Base-by-base conservation (phyloP, 2,888 invertebrate species). In the Cerceris rybyensis region DNA sequence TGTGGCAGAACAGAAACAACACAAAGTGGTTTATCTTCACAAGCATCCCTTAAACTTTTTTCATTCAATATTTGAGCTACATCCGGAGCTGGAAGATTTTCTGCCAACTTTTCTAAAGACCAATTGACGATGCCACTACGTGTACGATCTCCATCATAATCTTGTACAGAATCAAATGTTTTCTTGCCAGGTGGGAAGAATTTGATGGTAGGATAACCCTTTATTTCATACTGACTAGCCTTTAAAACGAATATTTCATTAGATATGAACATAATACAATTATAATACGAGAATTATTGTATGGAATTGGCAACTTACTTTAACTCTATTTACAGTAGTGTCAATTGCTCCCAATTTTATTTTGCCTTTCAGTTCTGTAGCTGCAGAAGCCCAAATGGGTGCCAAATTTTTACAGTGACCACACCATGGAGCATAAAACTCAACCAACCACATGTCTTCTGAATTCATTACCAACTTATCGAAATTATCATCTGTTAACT, bases 361-460 rank as follows among this genome's bases (percentile, higher is more conserved):
- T 94, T 99, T 99, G 88, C 99, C 99, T 93, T 98, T 98, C 17
- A 99, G 95, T 91, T 98, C 96, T 6, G 96, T 94, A 16, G 99
- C 99, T 1, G 99, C 99, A 90, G 96, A 95, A 11, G 97, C 97
- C 99, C 99, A 99, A 83, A 98, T 97, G 0, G 99, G 99, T 69
- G 97, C 99, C 68, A 99, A 94, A 91, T 96, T 98, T 93, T 99
- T 99, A 93, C 98, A 98, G 93, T 98, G 98, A 6, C 98, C 98
- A 92, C 98, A 98, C 97, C 98, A 98, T 0, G 98, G 98, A 7
- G 99, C 99, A 93, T 96, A 99, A 94, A 99, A 99, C 93, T 99
- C 99, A 1, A 99, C 98, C 85, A 99, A 93, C 98, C 99, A 99
- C 92, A 98, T 94, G 90, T 99, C 99, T 14, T 99, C 97, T 61